Base-by-base conservation (phyloP, 2,797 vertebrate species). In the Labeo calbasu region DNA sequence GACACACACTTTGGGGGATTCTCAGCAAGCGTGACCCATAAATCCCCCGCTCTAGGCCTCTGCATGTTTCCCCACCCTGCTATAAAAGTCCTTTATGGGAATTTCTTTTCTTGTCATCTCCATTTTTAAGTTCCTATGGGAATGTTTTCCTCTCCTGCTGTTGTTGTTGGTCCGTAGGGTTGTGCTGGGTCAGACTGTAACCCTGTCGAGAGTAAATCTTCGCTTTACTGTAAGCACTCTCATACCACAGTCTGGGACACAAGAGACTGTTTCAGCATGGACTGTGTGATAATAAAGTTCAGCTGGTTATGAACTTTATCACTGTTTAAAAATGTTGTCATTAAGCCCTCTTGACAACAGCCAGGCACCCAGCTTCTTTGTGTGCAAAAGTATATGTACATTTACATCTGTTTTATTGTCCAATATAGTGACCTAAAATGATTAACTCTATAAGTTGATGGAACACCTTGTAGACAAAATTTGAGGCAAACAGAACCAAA, bases 21-120 rank as follows among this genome's bases (percentile, higher is more conserved):
- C 59, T 69, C 79, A 84, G 78, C 66, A 65, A 86, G 70, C 76
- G 48, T 80, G 84, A 79, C 84, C 86, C 84, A 88, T 79, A 86
- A 88, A 82, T 80, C 63, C 81, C 61, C 63, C 40, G 68, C 70
- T 84, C 79, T 82, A 43, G 32, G 69, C 86, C 66, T 79, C 73
- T 77, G 59, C 55, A 65, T 87, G 81, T 87, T 87, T 87, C 86
- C 86, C 83, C 86, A 86, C 82, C 84, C 88, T 76, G 86, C 82
- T 87, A 87, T 88, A 87, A 87, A 82, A 87, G 86, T 71, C 76
- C 55, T 78, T 88, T 77, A 59, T 79, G 55, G 59, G 83, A 84
- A 59, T 59, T 83, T 72, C 50, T 28, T 43, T 43, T 53, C 77
- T n/a, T 40, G 21, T 48, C 76, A 81, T 76, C 40, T 79, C 69